phyloP scores from a whole-genome alignment of 2,113 vertebrate species.

The Syngnathus typhle region DNA sequence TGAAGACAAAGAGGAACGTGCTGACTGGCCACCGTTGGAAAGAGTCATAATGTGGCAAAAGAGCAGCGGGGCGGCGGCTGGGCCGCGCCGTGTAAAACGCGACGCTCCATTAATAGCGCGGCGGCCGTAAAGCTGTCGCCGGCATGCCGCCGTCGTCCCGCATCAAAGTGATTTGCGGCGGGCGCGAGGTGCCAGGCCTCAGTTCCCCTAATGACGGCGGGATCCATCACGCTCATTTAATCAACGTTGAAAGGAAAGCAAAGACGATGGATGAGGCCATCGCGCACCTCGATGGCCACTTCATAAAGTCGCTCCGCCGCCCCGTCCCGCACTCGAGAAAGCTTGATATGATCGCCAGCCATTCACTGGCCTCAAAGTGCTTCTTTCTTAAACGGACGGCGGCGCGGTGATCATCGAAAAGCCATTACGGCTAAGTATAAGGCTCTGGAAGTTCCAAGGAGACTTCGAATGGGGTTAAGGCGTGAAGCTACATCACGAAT shows the following conservation, averaged over 20 bases:
- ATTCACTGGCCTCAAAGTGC: slow-evolving; percentile 20
- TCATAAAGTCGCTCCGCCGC: slow-evolving; percentile 40
- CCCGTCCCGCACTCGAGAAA: slow-evolving; percentile 20
- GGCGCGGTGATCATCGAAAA: not conserved
- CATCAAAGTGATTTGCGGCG: slow-evolving; percentile 68
- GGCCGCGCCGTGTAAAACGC: slow-evolving; percentile 46
- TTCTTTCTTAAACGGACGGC: slow-evolving; percentile 2
- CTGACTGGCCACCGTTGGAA: slow-evolving; percentile 23
- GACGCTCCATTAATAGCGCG: slow-evolving; percentile 57
- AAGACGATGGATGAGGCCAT: slow-evolving; percentile 56
- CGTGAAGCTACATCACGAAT: too few species aligned
- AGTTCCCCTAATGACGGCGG: slow-evolving; percentile 57
- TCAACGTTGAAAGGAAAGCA: slow-evolving; percentile 65
- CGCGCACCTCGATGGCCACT: slow-evolving; percentile 49
- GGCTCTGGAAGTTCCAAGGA: not conserved
- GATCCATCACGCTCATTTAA: slow-evolving; percentile 69
- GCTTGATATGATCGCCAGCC: slow-evolving; percentile 21
- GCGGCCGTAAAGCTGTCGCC: slow-evolving; percentile 62
- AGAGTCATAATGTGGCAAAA: slow-evolving; percentile 27
- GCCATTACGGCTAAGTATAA: not conserved
- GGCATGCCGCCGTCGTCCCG: slow-evolving; percentile 50
- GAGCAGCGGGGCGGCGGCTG: slow-evolving; percentile 15
- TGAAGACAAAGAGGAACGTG: slow-evolving; percentile 17
- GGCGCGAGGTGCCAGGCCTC: slow-evolving; percentile 48
- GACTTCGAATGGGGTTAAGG: not conserved